Percentiles rank a stretch among this genome's conserved stretches.
These are phyloP conservation scores for Linurgus olivaceus DNA, from an alignment of 2,797 vertebrate genomes.

Conservation along the genomic window DNA sequence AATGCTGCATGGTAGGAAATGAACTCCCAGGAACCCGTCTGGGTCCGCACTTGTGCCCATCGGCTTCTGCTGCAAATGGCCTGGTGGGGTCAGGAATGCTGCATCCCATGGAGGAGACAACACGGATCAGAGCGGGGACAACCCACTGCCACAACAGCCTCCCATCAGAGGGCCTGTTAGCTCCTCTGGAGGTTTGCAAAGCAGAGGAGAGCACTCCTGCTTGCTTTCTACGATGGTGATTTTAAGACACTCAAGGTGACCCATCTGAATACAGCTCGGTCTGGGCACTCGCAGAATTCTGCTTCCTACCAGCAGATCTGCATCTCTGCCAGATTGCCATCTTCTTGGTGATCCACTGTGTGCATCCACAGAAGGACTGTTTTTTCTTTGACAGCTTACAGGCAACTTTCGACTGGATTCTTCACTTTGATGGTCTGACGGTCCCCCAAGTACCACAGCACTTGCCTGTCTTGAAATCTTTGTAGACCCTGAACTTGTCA, in stretches of 20 bases:
- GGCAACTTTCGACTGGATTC: neutral
- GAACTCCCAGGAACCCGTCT: neutral
- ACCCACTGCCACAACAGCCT: neutral
- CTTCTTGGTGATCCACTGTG: neutral
- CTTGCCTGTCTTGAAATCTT: constrained; percentile 17
- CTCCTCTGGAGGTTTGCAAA: neutral
- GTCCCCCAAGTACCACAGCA: neutral
- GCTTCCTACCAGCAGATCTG: neutral
- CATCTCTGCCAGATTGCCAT: neutral
- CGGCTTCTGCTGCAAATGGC: neutral
- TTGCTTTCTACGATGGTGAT: neutral
- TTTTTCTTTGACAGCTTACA: neutral
- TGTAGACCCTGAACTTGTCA: neutral
- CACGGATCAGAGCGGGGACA: neutral
- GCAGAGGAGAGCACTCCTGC: neutral
- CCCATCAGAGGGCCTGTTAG: neutral
- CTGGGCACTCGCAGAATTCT: neutral
- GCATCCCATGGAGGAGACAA: neutral
- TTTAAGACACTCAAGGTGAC: neutral
- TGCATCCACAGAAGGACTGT: neutral
- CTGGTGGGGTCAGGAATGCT: neutral
- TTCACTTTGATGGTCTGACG: neutral
- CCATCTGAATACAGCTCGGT: neutral
- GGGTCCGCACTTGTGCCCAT: neutral
- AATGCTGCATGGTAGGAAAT: neutral